Conservation (phyloP, 2,888 invertebrate genomes). For the Platerodrilus igneus region DNA sequence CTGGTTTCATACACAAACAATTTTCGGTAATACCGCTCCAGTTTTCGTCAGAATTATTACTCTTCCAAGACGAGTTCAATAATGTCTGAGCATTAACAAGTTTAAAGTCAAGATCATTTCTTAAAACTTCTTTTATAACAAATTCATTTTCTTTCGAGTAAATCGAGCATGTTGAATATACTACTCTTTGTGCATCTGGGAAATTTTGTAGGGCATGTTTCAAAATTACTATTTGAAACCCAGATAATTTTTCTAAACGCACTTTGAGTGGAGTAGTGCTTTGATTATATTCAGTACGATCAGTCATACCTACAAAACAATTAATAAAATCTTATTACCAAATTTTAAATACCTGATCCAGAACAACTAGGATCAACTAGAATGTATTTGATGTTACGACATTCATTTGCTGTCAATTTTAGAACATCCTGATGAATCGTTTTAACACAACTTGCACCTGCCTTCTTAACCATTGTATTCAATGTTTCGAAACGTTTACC, state of each 20-base stretch:
- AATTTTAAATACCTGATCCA: slow-evolving; percentile 71
- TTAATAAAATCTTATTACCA: slow-evolving; percentile 2
- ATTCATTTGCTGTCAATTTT: slow-evolving; percentile 56
- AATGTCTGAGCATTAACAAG: slow-evolving; percentile 59
- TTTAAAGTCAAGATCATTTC: slow-evolving; percentile 55
- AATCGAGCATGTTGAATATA: slow-evolving; percentile 95
- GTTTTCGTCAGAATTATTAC: slow-evolving; percentile 62
- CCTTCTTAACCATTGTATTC: slow-evolving; percentile 57
- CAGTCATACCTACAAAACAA: slow-evolving; percentile 55
- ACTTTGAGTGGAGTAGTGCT: slow-evolving; percentile 39
- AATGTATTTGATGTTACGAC: slow-evolving; percentile 76
- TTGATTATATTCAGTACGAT: slow-evolving; percentile 48
- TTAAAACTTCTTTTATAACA: slow-evolving; percentile 71
- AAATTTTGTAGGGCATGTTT: slow-evolving; percentile 80
- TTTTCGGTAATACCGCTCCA: slow-evolving; percentile 59
- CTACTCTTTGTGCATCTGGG: slow-evolving; percentile 76
- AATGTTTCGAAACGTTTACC: slow-evolving; percentile 61
- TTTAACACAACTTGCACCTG: slow-evolving; percentile 65
- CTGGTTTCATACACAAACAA: slow-evolving; percentile 75
- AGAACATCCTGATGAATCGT: slow-evolving; percentile 70
- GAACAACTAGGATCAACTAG: slow-evolving; percentile 97
- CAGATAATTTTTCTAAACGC: slow-evolving; percentile 64
- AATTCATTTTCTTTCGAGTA: slow-evolving; percentile 89
- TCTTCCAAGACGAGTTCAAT: slow-evolving; percentile 63
- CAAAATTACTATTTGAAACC: slow-evolving; percentile 77